Base-by-base conservation (phyloP, 1,140 invertebrate species). In the Hypsibius dujardini region DNA sequence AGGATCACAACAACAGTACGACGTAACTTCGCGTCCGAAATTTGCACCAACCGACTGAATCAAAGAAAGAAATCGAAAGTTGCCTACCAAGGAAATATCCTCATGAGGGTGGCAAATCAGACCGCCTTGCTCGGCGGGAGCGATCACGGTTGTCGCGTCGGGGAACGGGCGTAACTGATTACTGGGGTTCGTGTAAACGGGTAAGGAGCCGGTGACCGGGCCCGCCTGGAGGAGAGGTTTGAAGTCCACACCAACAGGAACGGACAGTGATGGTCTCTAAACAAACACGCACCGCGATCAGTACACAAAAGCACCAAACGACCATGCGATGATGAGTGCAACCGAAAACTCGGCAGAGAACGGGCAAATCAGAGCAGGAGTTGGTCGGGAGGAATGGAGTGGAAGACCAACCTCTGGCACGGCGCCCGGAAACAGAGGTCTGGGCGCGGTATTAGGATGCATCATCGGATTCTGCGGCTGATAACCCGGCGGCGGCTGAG, bases 91-190 rank as follows among this genome's bases (percentile, higher is more conserved):
- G 62, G 91, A 95, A 59, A 94, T 86, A 81, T 95, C 93, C 80
- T 95, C 91, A 46, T 88, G 86, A 46, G 92, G 93, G 80, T 96
- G 93, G 76, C 95, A 87, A 70, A 95, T 92, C 90, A 90, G 40
- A 88, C 87, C 46, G 89, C 87, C 71, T 89, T 87, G 72, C 88
- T 88, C 12, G 87, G 86, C 46, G 86, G 86, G 15, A 90, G 88
- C 46, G 88, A 83, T 73, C 85, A 85, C 47, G 86, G 84, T 82
- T 85, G 89, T 70, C 76, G 80, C 46, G 73, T 72, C 12, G 62
- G 70, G 2, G 59, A 76, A 82, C 80, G 72, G 77, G 81, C 70
- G 72, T 15, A 45, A 12, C 76, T 72, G 71, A 77, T 76, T 72
- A 78, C 73, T 73, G 78, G 76, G 72, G 42, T 72, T 73, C 71